Conservation (phyloP, 2,113 vertebrate genomes). For the Gnathonemus echidnorhynchus region DNA sequence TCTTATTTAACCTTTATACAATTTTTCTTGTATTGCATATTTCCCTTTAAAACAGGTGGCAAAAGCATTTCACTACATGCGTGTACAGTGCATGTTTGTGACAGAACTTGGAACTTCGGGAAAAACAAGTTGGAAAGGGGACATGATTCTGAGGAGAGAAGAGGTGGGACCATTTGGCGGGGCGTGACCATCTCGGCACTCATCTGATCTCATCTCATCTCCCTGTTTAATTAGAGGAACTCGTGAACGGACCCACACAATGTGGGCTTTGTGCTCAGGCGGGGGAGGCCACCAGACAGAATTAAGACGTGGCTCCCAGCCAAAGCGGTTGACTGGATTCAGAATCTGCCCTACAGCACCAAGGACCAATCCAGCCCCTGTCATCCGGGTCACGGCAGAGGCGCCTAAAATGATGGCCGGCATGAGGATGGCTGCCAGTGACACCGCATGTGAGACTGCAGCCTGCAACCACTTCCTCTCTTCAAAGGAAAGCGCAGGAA, state of each 20-base stretch:
- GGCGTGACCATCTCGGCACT: neutral
- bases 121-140: neutral
- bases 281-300: conserved; percentile 66
- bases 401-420: conserved; percentile 47
- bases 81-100: neutral
- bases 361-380: conserved; percentile 44
- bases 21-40: neutral
- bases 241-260: conserved; percentile 67
- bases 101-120: neutral
- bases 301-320: conserved; percentile 68
- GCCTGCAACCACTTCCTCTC: conserved; percentile 1
- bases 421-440: conserved; percentile 37
- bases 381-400: conserved; percentile 40
- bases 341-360: conserved; percentile 52
- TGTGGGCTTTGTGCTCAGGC: conserved; percentile 73
- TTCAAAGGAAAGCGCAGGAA: neutral
- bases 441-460: conserved; percentile 30
- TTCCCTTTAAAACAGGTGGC: neutral
- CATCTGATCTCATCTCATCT: conserved; percentile 65
- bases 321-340: conserved; percentile 62
- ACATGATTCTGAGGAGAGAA: neutral
- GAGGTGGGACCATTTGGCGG: neutral
- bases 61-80: neutral
- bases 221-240: conserved; percentile 70
- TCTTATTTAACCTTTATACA: neutral